These are phyloP conservation scores for Arctopsyche grandis DNA, from an alignment of 1,140 invertebrate species.

Conservation along the genomic window DNA sequence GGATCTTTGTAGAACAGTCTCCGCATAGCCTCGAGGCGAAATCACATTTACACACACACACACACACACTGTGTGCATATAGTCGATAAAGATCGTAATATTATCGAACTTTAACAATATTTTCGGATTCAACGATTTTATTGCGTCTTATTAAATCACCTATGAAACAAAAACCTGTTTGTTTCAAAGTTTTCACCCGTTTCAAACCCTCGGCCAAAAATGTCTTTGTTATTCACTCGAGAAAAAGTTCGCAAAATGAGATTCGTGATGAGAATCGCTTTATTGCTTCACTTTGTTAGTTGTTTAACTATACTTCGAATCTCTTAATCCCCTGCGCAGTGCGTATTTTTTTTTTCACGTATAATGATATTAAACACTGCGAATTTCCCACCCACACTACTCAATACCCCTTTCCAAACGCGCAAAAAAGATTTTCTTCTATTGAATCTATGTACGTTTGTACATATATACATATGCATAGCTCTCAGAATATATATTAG, in stretches of 20 bases:
- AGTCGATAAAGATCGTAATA: conserved; percentile 37
- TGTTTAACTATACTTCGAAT: conserved; percentile 31
- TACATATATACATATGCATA: too few relatives aligned
- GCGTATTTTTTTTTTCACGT: background rate
- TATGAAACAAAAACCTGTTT: conserved; percentile 51
- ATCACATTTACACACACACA: background rate
- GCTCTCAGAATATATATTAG: too few relatives aligned
- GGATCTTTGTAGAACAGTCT: conserved; percentile 45
- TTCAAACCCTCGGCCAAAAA: conserved; percentile 19
- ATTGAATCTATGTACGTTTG: too few relatives aligned
- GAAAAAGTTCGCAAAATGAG: conserved; percentile 31
- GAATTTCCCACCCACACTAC: background rate
- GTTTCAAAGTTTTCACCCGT: conserved; percentile 40
- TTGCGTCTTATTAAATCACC: conserved; percentile 54
- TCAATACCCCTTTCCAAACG: too few relatives aligned
- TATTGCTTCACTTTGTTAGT: conserved; percentile 29
- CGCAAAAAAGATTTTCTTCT: too few relatives aligned
- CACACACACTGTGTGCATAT: too few relatives aligned
- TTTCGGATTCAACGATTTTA: conserved; percentile 52
- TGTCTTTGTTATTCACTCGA: conserved; percentile 37
- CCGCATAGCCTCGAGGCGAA: conserved; percentile 7
- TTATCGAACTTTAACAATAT: conserved; percentile 53
- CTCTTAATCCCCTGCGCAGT: conserved; percentile 23
- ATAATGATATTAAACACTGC: background rate
- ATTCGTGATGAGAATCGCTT: conserved; percentile 34